Base-by-base conservation (phyloP, 2,888 invertebrate genomes). In the Ophonus ardosiacus region DNA sequence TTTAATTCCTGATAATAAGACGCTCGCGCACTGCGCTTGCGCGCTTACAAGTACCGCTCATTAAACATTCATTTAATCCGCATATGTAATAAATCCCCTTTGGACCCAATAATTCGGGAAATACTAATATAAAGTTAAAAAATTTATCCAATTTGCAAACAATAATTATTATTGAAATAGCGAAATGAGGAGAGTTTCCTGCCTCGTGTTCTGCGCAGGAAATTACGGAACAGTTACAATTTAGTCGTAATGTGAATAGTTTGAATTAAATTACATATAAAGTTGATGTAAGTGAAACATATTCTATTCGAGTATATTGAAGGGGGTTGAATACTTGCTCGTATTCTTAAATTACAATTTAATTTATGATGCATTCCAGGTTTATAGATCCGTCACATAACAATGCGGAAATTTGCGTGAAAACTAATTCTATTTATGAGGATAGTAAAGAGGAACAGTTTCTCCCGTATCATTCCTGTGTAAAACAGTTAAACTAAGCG, bases 401-500 rank as follows among this genome's bases (percentile, higher is more conserved):
- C 43, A 51, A 7, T 2, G 43, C 43, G 43, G 10, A 51, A 59
- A 59, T 59, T 59, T 59, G 18, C 59, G 15, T 59, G 59, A 59
- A 59, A 59, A 59, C 59, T 59, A 59, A 59, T 59, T 59, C 59
- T 59, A 15, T 59, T 59, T 59, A 59, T 63, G 21, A 13, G 63
- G 63, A 13, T 24, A 63, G 24, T 63, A 24, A 63, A 24, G 24
- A n/a, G 7, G 7, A 65, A 31, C 13, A n/a, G n/a, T 7, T 21
- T 5, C 21, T 7, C 13, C 68, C 40, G 21, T 71, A 74, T 74
- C 71, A 74, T 74, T 74, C 15, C 18, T 5, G 71, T 74, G 18
- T 74, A 10, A 74, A 74, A 74, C 71, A 51, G 71, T 74, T 74
- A 8, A 74, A 43, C 71, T 17, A 17, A 40, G 18, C 71, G 71